phyloP scores from a whole-genome alignment of 35 echinoderm and acorn worm species.

The Lytechinus pictus region DNA sequence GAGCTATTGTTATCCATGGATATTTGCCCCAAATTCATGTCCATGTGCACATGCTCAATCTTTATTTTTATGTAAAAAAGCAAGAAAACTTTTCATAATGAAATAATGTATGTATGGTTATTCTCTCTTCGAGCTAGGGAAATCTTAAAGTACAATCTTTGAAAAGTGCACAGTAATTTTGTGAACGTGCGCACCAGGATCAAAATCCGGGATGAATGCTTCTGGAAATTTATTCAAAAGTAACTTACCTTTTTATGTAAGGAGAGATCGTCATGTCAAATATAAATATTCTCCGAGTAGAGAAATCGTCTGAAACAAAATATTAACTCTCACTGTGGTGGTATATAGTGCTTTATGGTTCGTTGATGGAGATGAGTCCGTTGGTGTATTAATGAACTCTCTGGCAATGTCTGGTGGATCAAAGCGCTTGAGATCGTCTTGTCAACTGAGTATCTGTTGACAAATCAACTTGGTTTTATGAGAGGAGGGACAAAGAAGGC shows the following conservation, averaged over 20 bases:
- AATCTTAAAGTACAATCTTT: too few relatives aligned
- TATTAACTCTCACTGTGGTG: background rate
- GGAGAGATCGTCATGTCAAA: conserved; percentile 48
- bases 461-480: background rate
- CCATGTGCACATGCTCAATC: too few relatives aligned
- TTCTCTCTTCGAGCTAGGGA: too few relatives aligned
- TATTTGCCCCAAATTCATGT: too few relatives aligned
- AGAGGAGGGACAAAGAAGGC: background rate
- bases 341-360: background rate
- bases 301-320: background rate
- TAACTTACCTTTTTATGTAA: conserved; percentile 35
- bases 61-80: too few relatives aligned
- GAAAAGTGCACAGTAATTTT: too few relatives aligned
- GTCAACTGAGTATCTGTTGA: conserved; percentile 18
- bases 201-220: background rate
- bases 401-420: background rate
- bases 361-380: background rate
- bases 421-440: background rate
- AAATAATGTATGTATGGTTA: too few relatives aligned
- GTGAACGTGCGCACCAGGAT: too few relatives aligned
- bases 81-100: too few relatives aligned
- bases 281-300: background rate
- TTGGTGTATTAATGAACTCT: background rate
- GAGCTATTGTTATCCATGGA: too few relatives aligned
- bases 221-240: background rate